Evolutionary conservation across 2,888 invertebrate species (phyloP).

Genomic region (Nemoura dubitans): DNA sequence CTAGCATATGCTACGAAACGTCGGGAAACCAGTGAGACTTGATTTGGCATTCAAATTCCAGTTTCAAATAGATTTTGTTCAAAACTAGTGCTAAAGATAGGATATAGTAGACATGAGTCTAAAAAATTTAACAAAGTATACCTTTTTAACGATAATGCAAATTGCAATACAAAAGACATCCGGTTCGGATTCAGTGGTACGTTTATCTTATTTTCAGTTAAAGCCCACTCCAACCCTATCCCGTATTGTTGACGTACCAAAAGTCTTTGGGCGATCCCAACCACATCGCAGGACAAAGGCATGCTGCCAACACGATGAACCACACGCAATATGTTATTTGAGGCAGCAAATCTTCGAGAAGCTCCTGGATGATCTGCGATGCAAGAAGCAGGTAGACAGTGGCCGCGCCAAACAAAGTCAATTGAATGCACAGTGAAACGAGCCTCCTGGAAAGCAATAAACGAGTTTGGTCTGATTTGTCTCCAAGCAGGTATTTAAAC

Average conservation of each 20-base stretch:
- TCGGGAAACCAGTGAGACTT: no score
- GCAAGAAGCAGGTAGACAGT: constrained; percentile 74
- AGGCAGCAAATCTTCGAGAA: constrained; percentile 64
- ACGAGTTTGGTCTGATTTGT: not conserved
- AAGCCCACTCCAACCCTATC: no score
- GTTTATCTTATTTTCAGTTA: no score
- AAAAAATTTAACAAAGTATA: no score
- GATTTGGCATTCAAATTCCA: no score
- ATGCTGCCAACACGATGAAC: constrained; percentile 69
- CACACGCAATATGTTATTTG: constrained; percentile 69
- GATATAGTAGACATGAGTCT: no score
- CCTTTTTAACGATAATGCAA: no score
- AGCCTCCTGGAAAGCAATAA: constrained; percentile 58
- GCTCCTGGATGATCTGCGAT: constrained; percentile 70
- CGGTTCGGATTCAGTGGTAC: not conserved
- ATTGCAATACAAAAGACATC: no score
- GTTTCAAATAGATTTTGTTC: no score
- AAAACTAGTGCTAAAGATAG: no score
- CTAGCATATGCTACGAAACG: no score
- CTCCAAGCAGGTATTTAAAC: not conserved
- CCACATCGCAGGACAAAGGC: constrained; percentile 71
- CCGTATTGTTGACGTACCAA: constrained; percentile 63
- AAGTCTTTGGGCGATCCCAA: constrained; percentile 77
- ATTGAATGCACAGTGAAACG: constrained; percentile 70
- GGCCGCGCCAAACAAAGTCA: constrained; percentile 73